Base-by-base conservation (phyloP, 2,888 invertebrate species). In the Catocala sponsa region DNA sequence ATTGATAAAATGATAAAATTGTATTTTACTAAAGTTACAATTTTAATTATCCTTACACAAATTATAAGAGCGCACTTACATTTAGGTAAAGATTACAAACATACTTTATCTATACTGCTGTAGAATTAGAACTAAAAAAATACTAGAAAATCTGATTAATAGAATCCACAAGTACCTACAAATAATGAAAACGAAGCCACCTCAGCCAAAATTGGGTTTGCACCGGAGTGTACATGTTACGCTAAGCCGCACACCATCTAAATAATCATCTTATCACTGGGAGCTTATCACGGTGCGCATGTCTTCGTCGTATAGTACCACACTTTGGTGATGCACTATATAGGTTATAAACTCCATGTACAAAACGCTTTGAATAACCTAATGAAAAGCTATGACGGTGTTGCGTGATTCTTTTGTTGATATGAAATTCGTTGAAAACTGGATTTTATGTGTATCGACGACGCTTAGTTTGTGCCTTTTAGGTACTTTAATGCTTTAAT, bases 201-300 rank as follows among this genome's bases (percentile, higher is more conserved):
- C 56, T 65, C 63, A 55, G 58, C 54, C 49, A 55, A 55, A 55
- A 65, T 61, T 70, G 73, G 66, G 51, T 55, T 59, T 73, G 68
- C 74, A 77, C 78, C 64, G 70, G 65, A 66, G 72, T 70, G 62
- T 72, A 65, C 51, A 72, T 76, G 67, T 48, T 12, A 11, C 32
- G 53, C 33, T 42, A 50, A 54, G 63, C 61, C 13, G 51, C 57
- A 60, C 74, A 69, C 61, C 67, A 67, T 64, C 63, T 57, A 53
- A 50, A 53, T 51, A 46, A 65, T 55, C 63, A 65, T 63, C 59
- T 66, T 52, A 13, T 50, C 54, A 61, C 46, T 49, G 63, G 55
- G 51, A 65, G 66, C 75, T 70, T 72, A 49, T 59, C 67, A 63
- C 52, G 59, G 47, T 55, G 62, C 66, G 71, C 76, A 77, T 74